Conservation (phyloP, 2,113 vertebrate genomes). For the Cichladusa arquata region DNA sequence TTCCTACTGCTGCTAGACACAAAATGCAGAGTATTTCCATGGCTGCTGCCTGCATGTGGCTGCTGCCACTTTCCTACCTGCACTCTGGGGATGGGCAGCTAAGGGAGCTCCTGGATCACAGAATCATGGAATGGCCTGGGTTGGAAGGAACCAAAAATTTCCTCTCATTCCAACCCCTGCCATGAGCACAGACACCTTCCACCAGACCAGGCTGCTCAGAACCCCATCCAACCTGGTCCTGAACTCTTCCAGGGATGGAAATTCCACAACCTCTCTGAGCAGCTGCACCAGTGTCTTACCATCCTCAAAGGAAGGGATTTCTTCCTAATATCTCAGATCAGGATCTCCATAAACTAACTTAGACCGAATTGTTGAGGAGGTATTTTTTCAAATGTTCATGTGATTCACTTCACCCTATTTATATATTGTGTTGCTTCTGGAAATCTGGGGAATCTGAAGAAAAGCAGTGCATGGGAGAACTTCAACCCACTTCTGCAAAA, state of each 20-base stretch:
- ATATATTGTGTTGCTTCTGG: not conserved
- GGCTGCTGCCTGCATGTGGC: not conserved
- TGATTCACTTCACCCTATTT: not conserved
- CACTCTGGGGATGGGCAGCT: not conserved
- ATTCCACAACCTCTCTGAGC: too few relatives aligned
- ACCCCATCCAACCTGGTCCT: not conserved
- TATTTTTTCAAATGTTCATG: not conserved
- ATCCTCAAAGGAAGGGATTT: not conserved
- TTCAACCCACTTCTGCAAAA: slow-evolving; percentile 37
- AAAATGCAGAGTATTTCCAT: not conserved
- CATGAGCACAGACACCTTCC: not conserved
- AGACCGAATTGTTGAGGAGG: not conserved
- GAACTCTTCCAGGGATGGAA: not conserved
- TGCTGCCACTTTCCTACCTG: not conserved
- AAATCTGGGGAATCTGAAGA: not conserved
- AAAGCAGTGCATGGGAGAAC: not conserved
- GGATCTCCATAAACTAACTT: not conserved
- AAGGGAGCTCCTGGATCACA: not conserved
- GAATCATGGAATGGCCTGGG: not conserved
- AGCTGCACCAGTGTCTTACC: not conserved
- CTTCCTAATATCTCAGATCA: not conserved
- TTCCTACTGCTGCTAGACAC: not conserved
- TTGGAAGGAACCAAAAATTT: not conserved
- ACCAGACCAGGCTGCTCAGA: not conserved
- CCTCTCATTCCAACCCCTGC: not conserved